A percentile compares a stretch with the other conserved stretches of the same genome.
These are phyloP conservation scores for Hormaphis cornu DNA, from an alignment of 1,140 invertebrate species.

Conservation along the genomic window DNA sequence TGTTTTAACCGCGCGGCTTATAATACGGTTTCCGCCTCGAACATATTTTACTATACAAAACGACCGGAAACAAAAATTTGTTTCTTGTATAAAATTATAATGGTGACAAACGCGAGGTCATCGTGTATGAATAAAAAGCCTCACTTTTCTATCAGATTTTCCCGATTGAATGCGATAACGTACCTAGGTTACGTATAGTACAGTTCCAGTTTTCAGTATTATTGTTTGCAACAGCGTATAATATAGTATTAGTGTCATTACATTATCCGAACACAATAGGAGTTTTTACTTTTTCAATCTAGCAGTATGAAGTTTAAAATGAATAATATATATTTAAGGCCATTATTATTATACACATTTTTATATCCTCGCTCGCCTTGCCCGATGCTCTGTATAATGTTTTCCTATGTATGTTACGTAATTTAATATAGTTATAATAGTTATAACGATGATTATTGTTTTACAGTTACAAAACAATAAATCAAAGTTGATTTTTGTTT, in stretches of 20 bases:
- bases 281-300: not conserved
- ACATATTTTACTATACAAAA: not conserved
- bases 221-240: not conserved
- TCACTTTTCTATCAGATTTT: constrained; percentile 9
- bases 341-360: not conserved
- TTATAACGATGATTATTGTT: no score
- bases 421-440: no score
- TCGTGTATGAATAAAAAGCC: not conserved
- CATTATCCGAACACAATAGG: not conserved
- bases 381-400: no score
- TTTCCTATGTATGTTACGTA: no score
- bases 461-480: no score
- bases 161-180: not conserved
- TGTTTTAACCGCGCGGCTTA: not conserved
- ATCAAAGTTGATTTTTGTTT: no score
- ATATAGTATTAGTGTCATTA: not conserved
- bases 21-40: not conserved
- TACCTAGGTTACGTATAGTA: no score
- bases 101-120: not conserved
- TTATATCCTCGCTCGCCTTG: no score
- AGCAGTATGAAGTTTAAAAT: no score
- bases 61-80: not conserved
- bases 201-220: not conserved
- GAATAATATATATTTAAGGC: not conserved
- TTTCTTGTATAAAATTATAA: not conserved